Base-by-base conservation (phyloP, 2,113 vertebrate species). In the Neogobius melanostomus region DNA sequence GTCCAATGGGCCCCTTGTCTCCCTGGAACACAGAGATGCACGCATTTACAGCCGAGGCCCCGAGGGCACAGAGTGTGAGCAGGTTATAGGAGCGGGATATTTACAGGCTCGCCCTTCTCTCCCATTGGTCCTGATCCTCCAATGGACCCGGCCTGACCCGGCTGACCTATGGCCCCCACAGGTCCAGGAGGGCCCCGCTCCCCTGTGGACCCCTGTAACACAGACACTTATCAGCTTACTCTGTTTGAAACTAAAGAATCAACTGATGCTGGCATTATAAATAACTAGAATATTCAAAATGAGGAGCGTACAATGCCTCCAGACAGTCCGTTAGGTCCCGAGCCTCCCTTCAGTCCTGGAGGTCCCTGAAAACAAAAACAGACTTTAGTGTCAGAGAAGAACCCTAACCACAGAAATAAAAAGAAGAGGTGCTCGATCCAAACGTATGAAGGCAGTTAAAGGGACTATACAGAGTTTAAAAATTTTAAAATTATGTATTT, bases 61-160 rank as follows among this genome's bases (percentile, higher is more conserved):
- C 9, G 4, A 54, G 47, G 7, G 3, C 6, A 49, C 50, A 28
- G 0, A 15, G 0, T 16, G 3, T 28, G 17, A 1, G 28, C 28
- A 3, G 28, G 4, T 36, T 36, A 36, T 36, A 36, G 28, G 28
- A 36, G 28, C 28, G 28, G 28, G 53, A 14, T 76, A 91, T 89
- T 95, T 91, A 98, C 97, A 44, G 96, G 97, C 8, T 96, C 91
- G 64, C 97, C 97, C 81, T 98, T 99, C 89, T 99, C 97, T 76
- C 97, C 97, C 52, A 95, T 92, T 0, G 97, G 95, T 72, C 97
- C 97, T 0, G 94, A 87, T 50, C 94, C 95, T 11, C 97, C 97
- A 52, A 95, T 89, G 0, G 95, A 80, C 16, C 97, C 97, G 0
- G 92, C 88, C 68, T 95, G 90, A 16, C 97, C 97, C 4, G 97